phyloP scores from a whole-genome alignment of 2,113 vertebrate species.

The Mixornis gularis region DNA sequence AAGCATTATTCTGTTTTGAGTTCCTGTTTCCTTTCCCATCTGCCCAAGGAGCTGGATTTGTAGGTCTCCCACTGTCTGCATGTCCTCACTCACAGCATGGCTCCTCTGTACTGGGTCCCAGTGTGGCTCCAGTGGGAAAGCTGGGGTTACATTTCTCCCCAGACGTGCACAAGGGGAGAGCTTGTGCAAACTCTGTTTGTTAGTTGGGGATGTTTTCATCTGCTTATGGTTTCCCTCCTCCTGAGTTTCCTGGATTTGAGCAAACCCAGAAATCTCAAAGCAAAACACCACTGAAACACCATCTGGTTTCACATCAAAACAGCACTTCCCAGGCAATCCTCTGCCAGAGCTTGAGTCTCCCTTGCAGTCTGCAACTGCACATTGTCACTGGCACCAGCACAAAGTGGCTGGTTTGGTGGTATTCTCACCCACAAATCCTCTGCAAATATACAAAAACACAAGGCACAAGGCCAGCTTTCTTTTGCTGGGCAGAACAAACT shows the following conservation, averaged over 20 bases:
- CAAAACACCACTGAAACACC: conserved; percentile 2
- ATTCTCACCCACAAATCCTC: not conserved
- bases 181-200: not conserved
- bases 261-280: not conserved
- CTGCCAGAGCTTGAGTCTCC: not conserved
- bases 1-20: not conserved
- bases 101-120: not conserved
- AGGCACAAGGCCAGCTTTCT: not conserved
- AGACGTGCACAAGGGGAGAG: not conserved
- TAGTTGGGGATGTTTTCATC: not conserved
- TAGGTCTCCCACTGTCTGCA: not conserved
- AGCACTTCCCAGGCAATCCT: not conserved
- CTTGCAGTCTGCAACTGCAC: not conserved
- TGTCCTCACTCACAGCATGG: accelerated
- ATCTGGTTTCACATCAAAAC: conserved; percentile 12
- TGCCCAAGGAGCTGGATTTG: not conserved
- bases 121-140: accelerated
- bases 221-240: not conserved
- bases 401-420: not conserved
- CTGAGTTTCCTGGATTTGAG: not conserved
- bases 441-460: not conserved
- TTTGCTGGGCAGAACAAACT: not conserved
- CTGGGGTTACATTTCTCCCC: accelerated
- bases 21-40: conserved; percentile 30
- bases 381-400: not conserved